Percentiles rank a stretch among this genome's conserved stretches.
These are phyloP conservation scores for Triplophysa dalaica DNA, from an alignment of 2,113 vertebrate species.

Conservation along the genomic window DNA sequence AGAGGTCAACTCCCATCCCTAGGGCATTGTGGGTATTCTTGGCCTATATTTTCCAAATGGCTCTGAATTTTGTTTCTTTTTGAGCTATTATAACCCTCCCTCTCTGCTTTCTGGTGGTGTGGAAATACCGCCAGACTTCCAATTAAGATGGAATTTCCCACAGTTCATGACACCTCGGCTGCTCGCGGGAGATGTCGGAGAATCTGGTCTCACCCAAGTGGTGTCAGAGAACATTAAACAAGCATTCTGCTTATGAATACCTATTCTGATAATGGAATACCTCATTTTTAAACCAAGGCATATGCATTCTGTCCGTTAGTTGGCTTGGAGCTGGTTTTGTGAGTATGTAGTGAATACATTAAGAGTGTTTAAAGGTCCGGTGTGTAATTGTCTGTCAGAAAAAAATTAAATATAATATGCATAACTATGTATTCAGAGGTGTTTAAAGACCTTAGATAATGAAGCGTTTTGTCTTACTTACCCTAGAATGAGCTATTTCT, in stretches of 20 bases:
- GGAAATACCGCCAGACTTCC: slow-evolving; percentile 26
- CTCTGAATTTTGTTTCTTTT: neutral
- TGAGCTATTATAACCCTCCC: neutral
- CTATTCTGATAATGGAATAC: neutral
- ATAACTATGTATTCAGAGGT: no score
- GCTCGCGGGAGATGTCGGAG: slow-evolving; percentile 21
- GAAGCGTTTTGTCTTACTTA: no score
- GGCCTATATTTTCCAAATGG: slow-evolving; percentile 9
- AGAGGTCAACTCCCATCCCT: slow-evolving; percentile 31
- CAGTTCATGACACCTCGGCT: slow-evolving; percentile 33
- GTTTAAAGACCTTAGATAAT: no score
- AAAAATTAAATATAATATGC: no score
- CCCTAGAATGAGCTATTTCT: no score
- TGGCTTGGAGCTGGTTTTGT: neutral
- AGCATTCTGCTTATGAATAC: neutral
- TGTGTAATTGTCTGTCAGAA: no score
- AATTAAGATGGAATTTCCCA: slow-evolving; percentile 29
- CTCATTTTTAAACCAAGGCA: neutral
- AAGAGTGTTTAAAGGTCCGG: neutral
- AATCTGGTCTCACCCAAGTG: neutral
- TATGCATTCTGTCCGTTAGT: neutral
- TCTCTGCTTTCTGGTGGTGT: neutral
- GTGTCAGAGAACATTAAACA: slow-evolving; percentile 2
- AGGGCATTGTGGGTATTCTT: slow-evolving; percentile 39
- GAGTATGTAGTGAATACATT: neutral